These are phyloP conservation scores for Stercorarius parasiticus DNA, from an alignment of 2,113 vertebrate genomes.

Conservation along the genomic window DNA sequence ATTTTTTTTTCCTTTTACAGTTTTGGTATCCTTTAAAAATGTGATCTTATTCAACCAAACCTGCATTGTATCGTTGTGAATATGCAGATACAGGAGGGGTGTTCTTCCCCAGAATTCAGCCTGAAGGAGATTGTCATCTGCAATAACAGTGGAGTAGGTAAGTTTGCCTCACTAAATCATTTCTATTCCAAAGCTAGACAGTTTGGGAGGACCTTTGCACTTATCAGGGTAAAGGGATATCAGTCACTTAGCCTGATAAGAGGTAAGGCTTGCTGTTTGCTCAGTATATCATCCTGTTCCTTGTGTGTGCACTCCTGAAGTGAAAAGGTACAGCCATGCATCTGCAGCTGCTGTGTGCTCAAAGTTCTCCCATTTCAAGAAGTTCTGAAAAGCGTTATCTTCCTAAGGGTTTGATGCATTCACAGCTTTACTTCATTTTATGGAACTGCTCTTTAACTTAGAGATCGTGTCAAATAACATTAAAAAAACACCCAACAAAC, in stretches of 20 bases:
- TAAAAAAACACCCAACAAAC: background rate
- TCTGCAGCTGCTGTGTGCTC: background rate
- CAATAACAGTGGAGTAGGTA: background rate
- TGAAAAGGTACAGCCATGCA: background rate
- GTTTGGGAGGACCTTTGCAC: background rate
- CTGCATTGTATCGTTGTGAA: fast-evolving
- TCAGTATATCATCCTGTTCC: background rate
- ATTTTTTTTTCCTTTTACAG: background rate
- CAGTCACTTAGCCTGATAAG: background rate
- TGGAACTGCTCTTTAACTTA: background rate
- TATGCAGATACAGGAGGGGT: fast-evolving
- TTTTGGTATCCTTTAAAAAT: background rate
- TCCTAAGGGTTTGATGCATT: background rate
- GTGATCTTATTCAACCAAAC: background rate
- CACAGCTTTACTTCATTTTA: background rate
- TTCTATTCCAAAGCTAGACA: background rate
- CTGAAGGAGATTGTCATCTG: background rate
- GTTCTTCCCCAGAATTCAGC: background rate
- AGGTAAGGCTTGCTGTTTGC: background rate
- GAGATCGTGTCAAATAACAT: background rate
- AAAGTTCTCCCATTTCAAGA: background rate
- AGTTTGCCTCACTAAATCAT: background rate
- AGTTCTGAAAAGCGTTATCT: background rate
- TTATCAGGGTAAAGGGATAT: background rate
- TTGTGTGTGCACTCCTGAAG: background rate